Evolutionary conservation across 2,797 vertebrate genomes (phyloP), one percentile per base, ranked within the genome.

Genomic region (Acanthopagrus latus): DNA sequence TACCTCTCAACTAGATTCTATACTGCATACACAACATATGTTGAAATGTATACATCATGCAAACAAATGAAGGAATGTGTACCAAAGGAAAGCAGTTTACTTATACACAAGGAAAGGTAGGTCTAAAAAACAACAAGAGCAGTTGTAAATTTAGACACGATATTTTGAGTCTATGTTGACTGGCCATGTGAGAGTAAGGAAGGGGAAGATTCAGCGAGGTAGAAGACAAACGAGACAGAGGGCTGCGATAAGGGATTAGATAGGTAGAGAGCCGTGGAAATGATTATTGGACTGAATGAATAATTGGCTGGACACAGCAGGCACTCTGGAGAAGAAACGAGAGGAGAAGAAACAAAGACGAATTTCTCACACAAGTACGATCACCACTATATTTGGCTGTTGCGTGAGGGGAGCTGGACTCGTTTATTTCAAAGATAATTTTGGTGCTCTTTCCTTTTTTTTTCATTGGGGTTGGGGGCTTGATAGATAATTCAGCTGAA

Each of bases 211-310:
- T 75, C 62, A 25, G 58, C 27, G 44, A 66, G 23, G 60, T 33
- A 50, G 59, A 71, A 77, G 62, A 76, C 46, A 62, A 76, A 81
- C 71, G 47, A 80, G 65, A 51, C 71, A 70, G 27, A 56, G 44
- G 21, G 73, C 69, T 77, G 69, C 73, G 74, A 78, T 69, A 60
- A 67, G 27, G 68, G 71, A 80, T 67, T 80, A 76, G 55, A 71
- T 50, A 47, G 60, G 16, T 11, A 25, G 51, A 47, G 60, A 77
- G 8, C 51, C 65, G 54, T 70, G 68, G 60, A 75, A 74, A 71
- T 29, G 51, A 85, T 74, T 57, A 56, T 18, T 63, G 75, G 65
- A 55, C 55, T 27, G 62, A 58, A 69, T 79, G 57, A 78, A 67
- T 80, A 75, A 82, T 71, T 72, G 73, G 71, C 63, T 65, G 68